Conservation (phyloP, 2,888 invertebrate species). For the Nephrotoma flavescens region DNA sequence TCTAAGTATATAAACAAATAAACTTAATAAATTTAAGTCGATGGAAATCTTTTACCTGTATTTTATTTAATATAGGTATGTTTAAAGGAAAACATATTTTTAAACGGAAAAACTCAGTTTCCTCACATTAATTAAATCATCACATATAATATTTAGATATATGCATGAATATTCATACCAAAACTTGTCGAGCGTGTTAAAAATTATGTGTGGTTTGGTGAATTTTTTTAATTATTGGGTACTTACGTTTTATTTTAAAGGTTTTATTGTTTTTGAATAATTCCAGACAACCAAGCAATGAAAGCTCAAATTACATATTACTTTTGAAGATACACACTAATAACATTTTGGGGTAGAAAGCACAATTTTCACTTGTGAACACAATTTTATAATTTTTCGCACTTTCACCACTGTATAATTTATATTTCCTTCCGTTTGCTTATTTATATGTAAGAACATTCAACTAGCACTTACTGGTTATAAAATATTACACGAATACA, state of each 20-base stretch:
- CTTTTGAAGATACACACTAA: not conserved
- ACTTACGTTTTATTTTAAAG: not conserved
- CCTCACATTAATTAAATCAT: not conserved
- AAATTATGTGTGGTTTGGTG: not conserved
- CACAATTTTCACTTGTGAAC: not conserved
- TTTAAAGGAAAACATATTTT: not conserved
- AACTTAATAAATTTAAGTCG: not conserved
- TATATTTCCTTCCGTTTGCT: not conserved
- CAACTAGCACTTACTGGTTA: not conserved
- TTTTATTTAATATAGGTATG: not conserved
- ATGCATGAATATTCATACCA: not conserved
- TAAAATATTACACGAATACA: not conserved
- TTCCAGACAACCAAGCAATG: not conserved
- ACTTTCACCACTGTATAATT: not conserved
- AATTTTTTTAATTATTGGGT: not conserved
- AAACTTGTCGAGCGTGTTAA: not conserved
- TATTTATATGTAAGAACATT: not conserved
- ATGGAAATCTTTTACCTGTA: not conserved
- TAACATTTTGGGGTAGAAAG: not conserved
- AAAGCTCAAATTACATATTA: not conserved
- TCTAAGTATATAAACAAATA: not conserved
- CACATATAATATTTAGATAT: not conserved
- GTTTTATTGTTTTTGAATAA: not conserved
- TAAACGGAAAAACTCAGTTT: not conserved
- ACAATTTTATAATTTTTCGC: not conserved